Base-by-base conservation (phyloP, 2,888 invertebrate species). In the Lomographa bimaculata region DNA sequence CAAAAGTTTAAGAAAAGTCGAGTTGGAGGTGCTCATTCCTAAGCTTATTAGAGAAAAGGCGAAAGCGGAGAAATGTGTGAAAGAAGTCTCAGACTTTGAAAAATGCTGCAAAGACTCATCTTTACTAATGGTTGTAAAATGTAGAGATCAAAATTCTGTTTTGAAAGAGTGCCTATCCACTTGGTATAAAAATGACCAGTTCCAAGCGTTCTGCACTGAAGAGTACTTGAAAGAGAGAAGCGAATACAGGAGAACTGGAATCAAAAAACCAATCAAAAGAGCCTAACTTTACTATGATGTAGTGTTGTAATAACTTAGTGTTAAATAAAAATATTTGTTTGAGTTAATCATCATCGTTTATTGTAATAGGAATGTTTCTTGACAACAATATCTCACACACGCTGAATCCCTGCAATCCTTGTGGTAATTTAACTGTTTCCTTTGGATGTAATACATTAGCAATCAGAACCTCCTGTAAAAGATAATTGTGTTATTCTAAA, bases 41-140 rank as follows among this genome's bases (percentile, higher is more conserved):
- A 95, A 97, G 79, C 92, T 95, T 63, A 94, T 98, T 90, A 91
- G 98, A 54, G 95, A 96, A 10, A 93, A 92, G 58, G 95, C 97
- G 0, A 95, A 93, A 72, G 70, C 65, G 6, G 94, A 95, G 62
- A 96, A 97, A 75, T 98, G 98, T 77, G 45, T 69, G 0, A 77
- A 91, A 52, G 93, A 94, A 85, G 95, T 96, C 0, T 78, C 89
- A 67, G 92, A 94, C 27, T 94, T 94, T 63, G 90, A 91, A 17
- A 83, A 92, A 26, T 96, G 96, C 70, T 96, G 96, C 62, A 94
- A 94, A 71, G 91, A 89, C 1, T 87, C 90, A 34, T 91, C 92
- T 27, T 25, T 96, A 0, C 60, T 93, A 0, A 93, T 96, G 94
- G 92, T 94, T 1, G 74, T 94, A 2, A 93, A 90, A 54, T 98